Evolutionary conservation across 2,888 invertebrate species (phyloP).

Genomic region (Teleogryllus oceanicus): DNA sequence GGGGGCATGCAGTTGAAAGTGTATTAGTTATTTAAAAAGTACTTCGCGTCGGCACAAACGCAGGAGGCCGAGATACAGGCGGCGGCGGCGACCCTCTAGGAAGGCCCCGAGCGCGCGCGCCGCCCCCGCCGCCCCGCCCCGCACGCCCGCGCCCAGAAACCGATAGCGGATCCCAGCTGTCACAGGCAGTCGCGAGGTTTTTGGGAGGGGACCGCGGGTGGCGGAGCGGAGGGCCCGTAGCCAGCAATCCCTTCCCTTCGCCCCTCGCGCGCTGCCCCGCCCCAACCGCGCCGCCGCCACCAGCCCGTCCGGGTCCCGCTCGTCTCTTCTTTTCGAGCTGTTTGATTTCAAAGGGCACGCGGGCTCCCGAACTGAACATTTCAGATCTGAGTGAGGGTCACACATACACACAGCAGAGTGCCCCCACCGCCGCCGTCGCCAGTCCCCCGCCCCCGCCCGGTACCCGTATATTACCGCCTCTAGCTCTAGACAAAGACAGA

Average conservation of each 20-base stretch:
- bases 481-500: background rate
- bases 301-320: background rate
- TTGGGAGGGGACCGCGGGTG: background rate
- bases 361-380: slow-evolving; percentile 24
- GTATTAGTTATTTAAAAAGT: slow-evolving; percentile 18
- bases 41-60: background rate
- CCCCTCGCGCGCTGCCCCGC: background rate
- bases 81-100: no score
- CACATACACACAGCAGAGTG: background rate
- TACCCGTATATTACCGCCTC: background rate
- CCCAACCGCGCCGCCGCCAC: background rate
- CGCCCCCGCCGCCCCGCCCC: no score
- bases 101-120: no score
- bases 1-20: slow-evolving; percentile 5
- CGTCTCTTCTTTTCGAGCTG: slow-evolving; percentile 32
- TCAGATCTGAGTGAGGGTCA: slow-evolving; percentile 18
- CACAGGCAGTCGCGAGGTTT: slow-evolving; percentile 2
- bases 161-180: slow-evolving; percentile 18
- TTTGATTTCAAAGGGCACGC: slow-evolving; percentile 35
- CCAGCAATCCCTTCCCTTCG: background rate
- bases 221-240: background rate
- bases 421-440: background rate
- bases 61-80: background rate
- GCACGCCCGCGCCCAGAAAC: background rate
- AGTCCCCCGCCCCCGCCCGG: background rate